phyloP scores from a whole-genome alignment of 2,797 vertebrate genomes.

The Labeo calbasu region DNA sequence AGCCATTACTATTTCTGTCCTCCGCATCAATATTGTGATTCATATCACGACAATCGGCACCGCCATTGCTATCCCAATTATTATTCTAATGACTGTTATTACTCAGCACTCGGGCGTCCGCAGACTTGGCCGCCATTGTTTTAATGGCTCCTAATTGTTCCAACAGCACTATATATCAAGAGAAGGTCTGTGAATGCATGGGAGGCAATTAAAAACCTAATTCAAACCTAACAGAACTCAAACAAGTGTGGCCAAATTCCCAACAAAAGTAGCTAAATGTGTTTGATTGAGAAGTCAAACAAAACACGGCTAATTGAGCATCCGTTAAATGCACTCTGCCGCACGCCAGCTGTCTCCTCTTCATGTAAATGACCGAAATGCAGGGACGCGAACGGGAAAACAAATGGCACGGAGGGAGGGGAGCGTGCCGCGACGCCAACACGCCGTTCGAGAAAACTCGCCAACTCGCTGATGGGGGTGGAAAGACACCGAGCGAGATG shows the following conservation, averaged over 20 bases:
- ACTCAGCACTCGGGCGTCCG: slow-evolving; percentile 75
- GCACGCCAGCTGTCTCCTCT: slow-evolving; percentile 75
- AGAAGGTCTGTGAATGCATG: slow-evolving; percentile 53
- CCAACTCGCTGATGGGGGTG: slow-evolving; percentile 22
- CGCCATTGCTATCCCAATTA: slow-evolving; percentile 75
- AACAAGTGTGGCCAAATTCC: slow-evolving; percentile 45
- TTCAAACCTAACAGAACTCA: slow-evolving; percentile 43
- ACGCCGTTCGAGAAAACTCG: slow-evolving; percentile 47
- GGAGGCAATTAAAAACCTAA: slow-evolving; percentile 66
- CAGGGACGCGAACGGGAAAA: slow-evolving; percentile 41
- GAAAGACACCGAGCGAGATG: slow-evolving; percentile 45
- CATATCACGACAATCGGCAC: slow-evolving; percentile 75
- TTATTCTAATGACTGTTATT: slow-evolving; percentile 82
- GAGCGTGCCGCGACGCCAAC: slow-evolving; percentile 60
- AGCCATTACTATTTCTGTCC: slow-evolving; percentile 76
- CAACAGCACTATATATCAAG: slow-evolving; percentile 62
- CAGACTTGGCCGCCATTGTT: slow-evolving; percentile 70
- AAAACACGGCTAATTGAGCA: slow-evolving; percentile 70
- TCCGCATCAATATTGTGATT: slow-evolving; percentile 82
- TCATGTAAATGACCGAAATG: slow-evolving; percentile 65
- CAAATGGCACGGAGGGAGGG: slow-evolving; percentile 39
- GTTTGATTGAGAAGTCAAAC: slow-evolving; percentile 62
- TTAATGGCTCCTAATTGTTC: slow-evolving; percentile 70
- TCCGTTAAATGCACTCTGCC: slow-evolving; percentile 66
- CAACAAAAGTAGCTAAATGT: slow-evolving; percentile 61